Evolutionary conservation across 2,888 invertebrate genomes (phyloP), one percentile per base, ranked within the genome.

Genomic region (Andrena dorsata): DNA sequence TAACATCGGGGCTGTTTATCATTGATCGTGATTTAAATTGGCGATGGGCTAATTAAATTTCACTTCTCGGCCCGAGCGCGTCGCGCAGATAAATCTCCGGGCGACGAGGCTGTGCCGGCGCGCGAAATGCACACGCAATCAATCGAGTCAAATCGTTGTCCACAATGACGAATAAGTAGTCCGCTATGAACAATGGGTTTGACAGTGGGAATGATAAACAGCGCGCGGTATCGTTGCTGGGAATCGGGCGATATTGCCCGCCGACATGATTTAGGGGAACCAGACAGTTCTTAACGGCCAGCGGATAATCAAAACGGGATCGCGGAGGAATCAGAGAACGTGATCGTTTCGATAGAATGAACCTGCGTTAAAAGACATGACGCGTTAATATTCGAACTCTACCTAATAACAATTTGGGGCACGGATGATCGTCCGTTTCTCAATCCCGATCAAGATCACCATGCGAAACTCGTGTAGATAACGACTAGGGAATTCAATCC

Each of bases 141-240:
- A 74, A 79, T 81, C 79, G 71, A 63, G 76, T 72, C 71, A 65
- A 76, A 85, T 80, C 64, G 73, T 63, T 28, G 69, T n/a, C 30
- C 71, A 63, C 78, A 81, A 80, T 80, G 83, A 86, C 76, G 83
- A 77, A 73, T 73, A 85, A 81, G 81, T 83, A 79, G 74, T 81
- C 76, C 74, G 5, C 68, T 65, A 71, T 53, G 77, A 35, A 70
- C 74, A 66, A 83, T 86, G 74, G 69, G 32, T 74, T 74, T 69
- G 77, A 86, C 80, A 73, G 80, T 64, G 61, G 49, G 61, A 56
- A 80, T 83, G 83, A 86, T 65, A 76, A 76, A 83, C 65, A 56
- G 66, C 66, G 23, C 23, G 0, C n/a, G 30, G 23, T 70, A 78
- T 71, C 78, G 68, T 26, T 35, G 47, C 60, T 16, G 32, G 47